Evolutionary conservation across 30 jellyfish, hydroid and myxozoan species (phyloP).

Genomic region (Hydra vulgaris): DNA sequence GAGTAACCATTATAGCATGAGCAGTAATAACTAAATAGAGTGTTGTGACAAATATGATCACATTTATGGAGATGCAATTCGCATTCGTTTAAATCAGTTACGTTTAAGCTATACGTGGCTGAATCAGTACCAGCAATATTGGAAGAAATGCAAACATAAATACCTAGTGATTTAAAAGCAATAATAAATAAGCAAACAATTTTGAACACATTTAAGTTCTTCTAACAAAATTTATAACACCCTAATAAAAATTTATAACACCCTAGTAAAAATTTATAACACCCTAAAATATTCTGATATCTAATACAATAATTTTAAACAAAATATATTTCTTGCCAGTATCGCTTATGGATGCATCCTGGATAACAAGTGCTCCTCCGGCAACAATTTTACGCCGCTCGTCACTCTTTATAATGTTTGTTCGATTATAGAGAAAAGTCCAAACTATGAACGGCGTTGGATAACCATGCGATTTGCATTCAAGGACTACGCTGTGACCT

Average conservation of each 20-base stretch:
- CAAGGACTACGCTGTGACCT: slow-evolving; percentile 59
- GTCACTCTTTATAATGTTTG: slow-evolving; percentile 27
- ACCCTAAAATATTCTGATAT: too few relatives aligned
- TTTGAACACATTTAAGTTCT: too few relatives aligned
- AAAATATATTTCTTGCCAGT: slow-evolving; percentile 33
- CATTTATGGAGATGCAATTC: slow-evolving; percentile 30
- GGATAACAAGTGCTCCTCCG: slow-evolving; percentile 76
- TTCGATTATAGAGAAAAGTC: slow-evolving; percentile 44
- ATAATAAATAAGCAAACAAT: too few relatives aligned
- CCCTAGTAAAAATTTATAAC: not conserved
- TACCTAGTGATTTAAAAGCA: slow-evolving; percentile 8
- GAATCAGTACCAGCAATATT: slow-evolving; percentile 84
- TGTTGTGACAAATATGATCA: slow-evolving; percentile 62
- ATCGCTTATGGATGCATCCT: slow-evolving; percentile 55
- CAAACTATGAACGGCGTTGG: slow-evolving; percentile 78
- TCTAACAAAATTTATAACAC: too few relatives aligned
- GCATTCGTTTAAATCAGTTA: slow-evolving; percentile 80
- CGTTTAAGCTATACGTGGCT: slow-evolving; percentile 45
- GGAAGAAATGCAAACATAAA: slow-evolving; percentile 66
- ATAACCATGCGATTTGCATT: slow-evolving; percentile 73
- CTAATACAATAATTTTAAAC: too few relatives aligned
- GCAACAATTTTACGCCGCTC: slow-evolving; percentile 57
- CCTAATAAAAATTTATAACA: not conserved
- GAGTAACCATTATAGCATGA: slow-evolving; percentile 67
- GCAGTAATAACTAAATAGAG: slow-evolving; percentile 68